Evolutionary conservation across 2,797 vertebrate genomes (phyloP).

Genomic region (Luscinia luscinia): DNA sequence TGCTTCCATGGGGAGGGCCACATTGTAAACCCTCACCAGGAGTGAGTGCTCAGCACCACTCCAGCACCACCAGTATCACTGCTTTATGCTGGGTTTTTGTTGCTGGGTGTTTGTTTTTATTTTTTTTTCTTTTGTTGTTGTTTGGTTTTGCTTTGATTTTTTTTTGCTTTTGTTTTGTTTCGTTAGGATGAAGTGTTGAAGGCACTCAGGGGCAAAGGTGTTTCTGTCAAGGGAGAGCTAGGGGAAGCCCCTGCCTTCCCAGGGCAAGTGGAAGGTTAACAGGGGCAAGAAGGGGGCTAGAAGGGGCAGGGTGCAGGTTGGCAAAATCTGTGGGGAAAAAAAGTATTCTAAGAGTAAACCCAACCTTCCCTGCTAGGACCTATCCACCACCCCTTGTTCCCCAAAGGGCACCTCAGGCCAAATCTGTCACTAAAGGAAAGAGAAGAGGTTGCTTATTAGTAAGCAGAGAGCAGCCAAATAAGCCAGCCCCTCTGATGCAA

Average conservation of each 20-base stretch:
- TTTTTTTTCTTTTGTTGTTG: too few relatives aligned
- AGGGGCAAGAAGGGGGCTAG: not conserved
- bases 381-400: not conserved
- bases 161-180: not conserved
- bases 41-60: not conserved
- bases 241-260: not conserved
- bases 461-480: not conserved
- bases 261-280: not conserved
- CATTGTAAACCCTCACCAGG: not conserved
- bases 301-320: not conserved
- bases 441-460: not conserved
- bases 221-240: not conserved
- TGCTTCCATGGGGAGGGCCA: accelerated
- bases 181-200: not conserved
- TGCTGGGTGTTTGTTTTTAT: too few relatives aligned
- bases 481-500: not conserved
- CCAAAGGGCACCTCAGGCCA: not conserved
- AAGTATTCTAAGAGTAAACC: not conserved
- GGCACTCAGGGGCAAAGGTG: not conserved
- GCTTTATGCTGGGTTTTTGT: not conserved
- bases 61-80: not conserved
- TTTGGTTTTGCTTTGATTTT: not conserved
- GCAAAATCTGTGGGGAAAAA: not conserved
- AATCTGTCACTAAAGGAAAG: not conserved
- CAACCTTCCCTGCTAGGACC: not conserved